Evolutionary conservation across 1,140 invertebrate species (phyloP).

Genomic region (Catajapyx aquilonaris): DNA sequence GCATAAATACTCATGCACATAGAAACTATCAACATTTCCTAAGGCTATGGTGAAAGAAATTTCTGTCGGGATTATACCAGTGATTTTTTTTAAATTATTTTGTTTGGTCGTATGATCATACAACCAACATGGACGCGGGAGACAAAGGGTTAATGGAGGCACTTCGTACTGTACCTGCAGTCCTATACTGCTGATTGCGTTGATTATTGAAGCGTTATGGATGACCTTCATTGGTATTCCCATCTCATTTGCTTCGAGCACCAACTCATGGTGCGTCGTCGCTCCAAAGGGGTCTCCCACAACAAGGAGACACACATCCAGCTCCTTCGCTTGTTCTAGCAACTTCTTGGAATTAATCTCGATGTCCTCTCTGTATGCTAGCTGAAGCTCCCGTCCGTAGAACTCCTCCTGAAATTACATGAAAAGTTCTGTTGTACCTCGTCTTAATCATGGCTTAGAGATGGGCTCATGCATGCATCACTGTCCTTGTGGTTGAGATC

Average conservation of each 20-base stretch:
- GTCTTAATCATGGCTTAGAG: too few species aligned
- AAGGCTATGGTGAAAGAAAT: too few species aligned
- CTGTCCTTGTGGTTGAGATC: too few species aligned
- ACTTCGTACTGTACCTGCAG: constrained; percentile 41
- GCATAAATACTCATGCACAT: too few species aligned
- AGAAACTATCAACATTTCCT: too few species aligned
- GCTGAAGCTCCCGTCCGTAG: constrained; percentile 54
- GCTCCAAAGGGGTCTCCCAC: constrained; percentile 85
- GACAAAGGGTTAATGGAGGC: too few species aligned
- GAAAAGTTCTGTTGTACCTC: too few species aligned
- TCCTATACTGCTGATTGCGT: constrained; percentile 93
- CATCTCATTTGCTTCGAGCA: constrained; percentile 65
- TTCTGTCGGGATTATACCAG: too few species aligned
- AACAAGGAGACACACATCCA: constrained; percentile 78
- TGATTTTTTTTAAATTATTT: too few species aligned
- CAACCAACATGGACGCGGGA: too few species aligned
- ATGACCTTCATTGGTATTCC: constrained; percentile 52
- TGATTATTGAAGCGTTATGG: constrained; percentile 97
- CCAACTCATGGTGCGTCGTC: constrained; percentile 90
- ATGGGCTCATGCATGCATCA: too few species aligned
- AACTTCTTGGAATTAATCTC: constrained; percentile 74
- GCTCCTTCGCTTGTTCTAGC: constrained; percentile 42
- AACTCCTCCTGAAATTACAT: constrained; percentile 45
- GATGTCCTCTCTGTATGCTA: constrained; percentile 86
- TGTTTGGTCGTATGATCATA: too few species aligned